Evolutionary conservation across 2,797 vertebrate genomes (phyloP).

Genomic region (Acipenser oxyrinchus): DNA sequence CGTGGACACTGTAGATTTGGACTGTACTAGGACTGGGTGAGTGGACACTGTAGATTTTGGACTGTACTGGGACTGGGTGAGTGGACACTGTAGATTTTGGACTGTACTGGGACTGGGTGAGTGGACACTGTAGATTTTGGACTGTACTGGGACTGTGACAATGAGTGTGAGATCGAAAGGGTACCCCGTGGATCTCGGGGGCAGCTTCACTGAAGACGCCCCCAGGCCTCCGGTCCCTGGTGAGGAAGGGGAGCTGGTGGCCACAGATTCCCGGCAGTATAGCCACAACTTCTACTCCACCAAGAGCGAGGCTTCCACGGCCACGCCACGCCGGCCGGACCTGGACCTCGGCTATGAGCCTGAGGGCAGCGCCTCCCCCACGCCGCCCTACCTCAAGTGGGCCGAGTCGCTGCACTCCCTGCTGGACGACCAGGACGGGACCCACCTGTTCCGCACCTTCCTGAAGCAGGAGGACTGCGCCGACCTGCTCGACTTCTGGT

Average conservation of each 20-base stretch:
- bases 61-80: slow-evolving; percentile 47
- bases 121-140: slow-evolving; percentile 47
- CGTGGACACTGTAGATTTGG: slow-evolving; percentile 49
- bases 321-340: slow-evolving; percentile 84
- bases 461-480: slow-evolving; percentile 87
- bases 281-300: slow-evolving; percentile 62
- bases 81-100: slow-evolving; percentile 42
- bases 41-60: slow-evolving; percentile 39
- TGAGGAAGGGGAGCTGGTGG: slow-evolving; percentile 87
- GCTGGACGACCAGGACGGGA: slow-evolving; percentile 94
- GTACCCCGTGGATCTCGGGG: slow-evolving; percentile 78
- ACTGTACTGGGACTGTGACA: slow-evolving; percentile 42
- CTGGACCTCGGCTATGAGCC: slow-evolving; percentile 95
- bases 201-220: slow-evolving; percentile 94
- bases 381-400: slow-evolving; percentile 95
- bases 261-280: slow-evolving; percentile 65
- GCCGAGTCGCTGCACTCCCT: slow-evolving; percentile 91
- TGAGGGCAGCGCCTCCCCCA: slow-evolving; percentile 92
- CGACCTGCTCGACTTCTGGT: slow-evolving; percentile 96
- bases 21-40: slow-evolving; percentile 56
- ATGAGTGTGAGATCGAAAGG: slow-evolving; percentile 83
- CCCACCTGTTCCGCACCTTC: slow-evolving; percentile 86
- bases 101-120: slow-evolving; percentile 42
- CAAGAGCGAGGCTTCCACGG: slow-evolving; percentile 78
- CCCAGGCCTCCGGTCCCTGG: slow-evolving; percentile 93